Evolutionary conservation across 1,140 invertebrate species (phyloP).

Genomic region (Drosophila athabasca): DNA sequence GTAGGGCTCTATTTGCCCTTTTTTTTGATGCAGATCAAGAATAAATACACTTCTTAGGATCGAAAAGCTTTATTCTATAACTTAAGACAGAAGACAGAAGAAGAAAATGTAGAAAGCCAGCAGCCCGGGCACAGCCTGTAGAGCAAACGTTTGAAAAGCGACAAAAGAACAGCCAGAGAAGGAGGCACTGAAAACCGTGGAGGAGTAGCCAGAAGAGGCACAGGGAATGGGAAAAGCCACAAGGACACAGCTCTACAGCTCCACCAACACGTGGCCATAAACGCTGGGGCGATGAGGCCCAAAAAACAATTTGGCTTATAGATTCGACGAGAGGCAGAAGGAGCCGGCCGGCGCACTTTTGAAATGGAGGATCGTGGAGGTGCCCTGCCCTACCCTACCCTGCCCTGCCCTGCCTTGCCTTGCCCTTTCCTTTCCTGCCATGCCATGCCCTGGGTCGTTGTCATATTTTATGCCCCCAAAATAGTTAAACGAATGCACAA

Average conservation of each 20-base stretch:
- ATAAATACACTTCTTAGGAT: too few species aligned
- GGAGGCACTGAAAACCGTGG: too few species aligned
- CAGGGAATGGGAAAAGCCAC: slow-evolving; percentile 39
- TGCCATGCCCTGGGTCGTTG: slow-evolving; percentile 21
- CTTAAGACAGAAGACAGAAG: not conserved
- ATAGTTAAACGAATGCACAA: slow-evolving; percentile 76
- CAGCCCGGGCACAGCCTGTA: too few species aligned
- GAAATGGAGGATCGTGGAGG: slow-evolving; percentile 1
- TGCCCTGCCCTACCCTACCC: too few species aligned
- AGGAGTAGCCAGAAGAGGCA: not conserved
- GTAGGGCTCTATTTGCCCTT: too few species aligned
- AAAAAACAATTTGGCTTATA: slow-evolving; percentile 62
- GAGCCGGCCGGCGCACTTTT: too few species aligned
- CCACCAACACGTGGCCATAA: slow-evolving; percentile 70
- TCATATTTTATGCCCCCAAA: slow-evolving; percentile 72
- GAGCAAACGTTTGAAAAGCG: too few species aligned
- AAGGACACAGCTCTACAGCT: slow-evolving; percentile 51
- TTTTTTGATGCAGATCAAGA: too few species aligned
- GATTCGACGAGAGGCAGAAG: slow-evolving; percentile 10
- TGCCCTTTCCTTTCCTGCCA: not conserved
- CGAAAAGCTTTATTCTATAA: too few species aligned
- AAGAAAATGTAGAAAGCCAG: not conserved
- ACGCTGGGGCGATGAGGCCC: slow-evolving; percentile 56
- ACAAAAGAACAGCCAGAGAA: not conserved
- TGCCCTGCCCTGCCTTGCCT: too few species aligned